Conservation (phyloP, 2,797 vertebrate species). For the Microctenopoma stevenorrisi region DNA sequence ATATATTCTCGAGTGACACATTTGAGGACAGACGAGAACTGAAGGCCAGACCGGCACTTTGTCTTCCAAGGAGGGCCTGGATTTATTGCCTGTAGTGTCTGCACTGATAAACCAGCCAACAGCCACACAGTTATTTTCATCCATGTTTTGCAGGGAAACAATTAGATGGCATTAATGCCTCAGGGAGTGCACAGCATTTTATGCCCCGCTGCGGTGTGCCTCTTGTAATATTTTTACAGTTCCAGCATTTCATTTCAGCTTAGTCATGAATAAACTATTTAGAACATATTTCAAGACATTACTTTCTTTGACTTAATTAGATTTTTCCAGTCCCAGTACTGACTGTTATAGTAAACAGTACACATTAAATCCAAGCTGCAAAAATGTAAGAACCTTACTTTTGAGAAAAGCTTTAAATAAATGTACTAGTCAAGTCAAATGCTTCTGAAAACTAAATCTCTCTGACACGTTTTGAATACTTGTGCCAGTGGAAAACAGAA, state of each 20-base stretch:
- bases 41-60: slow-evolving; percentile 39
- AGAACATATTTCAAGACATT: slow-evolving; percentile 28
- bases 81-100: slow-evolving; percentile 39
- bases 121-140: slow-evolving; percentile 23
- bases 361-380: neutral
- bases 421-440: neutral
- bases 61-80: slow-evolving; percentile 24
- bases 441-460: too few species aligned
- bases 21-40: slow-evolving; percentile 34
- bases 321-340: neutral
- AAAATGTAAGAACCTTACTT: neutral
- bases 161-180: slow-evolving; percentile 40
- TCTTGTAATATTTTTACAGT: slow-evolving; percentile 3
- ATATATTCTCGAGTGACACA: slow-evolving; percentile 39
- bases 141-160: slow-evolving; percentile 37
- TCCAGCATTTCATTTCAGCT: slow-evolving; percentile 2
- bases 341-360: neutral
- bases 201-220: neutral
- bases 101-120: slow-evolving; percentile 1
- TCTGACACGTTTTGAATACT: too few species aligned
- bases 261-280: slow-evolving; percentile 17
- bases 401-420: neutral
- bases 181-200: slow-evolving; percentile 11
- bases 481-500: too few species aligned
- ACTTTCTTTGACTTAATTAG: neutral